Evolutionary conservation across 2,113 vertebrate genomes (phyloP).

Genomic region (Apaloderma vittatum): DNA sequence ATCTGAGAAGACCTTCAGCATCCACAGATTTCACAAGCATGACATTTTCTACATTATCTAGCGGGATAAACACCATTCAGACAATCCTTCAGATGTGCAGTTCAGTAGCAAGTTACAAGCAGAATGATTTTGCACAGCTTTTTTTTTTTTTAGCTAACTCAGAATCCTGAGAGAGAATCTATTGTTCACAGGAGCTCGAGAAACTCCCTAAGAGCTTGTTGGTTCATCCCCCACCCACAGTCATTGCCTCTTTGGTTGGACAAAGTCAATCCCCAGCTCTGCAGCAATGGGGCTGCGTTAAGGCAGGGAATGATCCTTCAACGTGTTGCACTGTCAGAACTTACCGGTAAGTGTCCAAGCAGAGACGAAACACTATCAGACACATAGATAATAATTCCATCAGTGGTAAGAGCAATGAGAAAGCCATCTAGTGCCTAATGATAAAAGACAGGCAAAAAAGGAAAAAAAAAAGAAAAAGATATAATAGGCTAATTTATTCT

Average conservation of each 20-base stretch:
- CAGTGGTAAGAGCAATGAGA: constrained; percentile 89
- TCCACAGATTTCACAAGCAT: background rate
- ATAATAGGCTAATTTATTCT: background rate
- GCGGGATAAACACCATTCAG: background rate
- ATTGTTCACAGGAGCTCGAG: background rate
- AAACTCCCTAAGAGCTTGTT: background rate
- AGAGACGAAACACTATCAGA: constrained; percentile 89
- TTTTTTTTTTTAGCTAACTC: background rate
- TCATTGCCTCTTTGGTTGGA: background rate
- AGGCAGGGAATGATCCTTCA: background rate
- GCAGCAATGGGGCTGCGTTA: fast-evolving
- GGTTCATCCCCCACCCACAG: background rate
- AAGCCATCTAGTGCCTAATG: constrained; percentile 91
- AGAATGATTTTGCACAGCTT: background rate
- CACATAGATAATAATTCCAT: constrained; percentile 93
- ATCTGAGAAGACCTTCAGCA: background rate
- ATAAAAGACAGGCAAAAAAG: background rate
- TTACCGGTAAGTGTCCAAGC: constrained; percentile 94
- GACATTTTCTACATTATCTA: background rate
- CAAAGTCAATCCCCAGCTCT: background rate
- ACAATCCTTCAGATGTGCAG: background rate
- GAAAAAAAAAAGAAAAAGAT: background rate
- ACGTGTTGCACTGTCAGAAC: constrained; percentile 36
- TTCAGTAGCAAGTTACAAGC: background rate
- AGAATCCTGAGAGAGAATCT: background rate